These are phyloP conservation scores for Sturnira hondurensis DNA, from an alignment of 2,113 vertebrate genomes.

Conservation along the genomic window DNA sequence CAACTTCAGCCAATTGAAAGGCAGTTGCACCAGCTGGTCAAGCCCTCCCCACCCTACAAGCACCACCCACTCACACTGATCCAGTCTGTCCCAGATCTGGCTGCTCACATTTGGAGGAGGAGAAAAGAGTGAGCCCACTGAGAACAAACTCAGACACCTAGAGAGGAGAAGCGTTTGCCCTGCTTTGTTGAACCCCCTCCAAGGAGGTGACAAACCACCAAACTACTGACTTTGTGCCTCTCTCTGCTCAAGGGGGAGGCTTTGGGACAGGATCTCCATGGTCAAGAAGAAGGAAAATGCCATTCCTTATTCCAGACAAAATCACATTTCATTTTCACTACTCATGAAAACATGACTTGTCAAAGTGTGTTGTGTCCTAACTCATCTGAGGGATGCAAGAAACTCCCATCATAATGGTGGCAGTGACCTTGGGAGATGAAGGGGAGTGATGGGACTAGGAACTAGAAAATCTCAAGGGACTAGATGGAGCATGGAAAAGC, in stretches of 20 bases:
- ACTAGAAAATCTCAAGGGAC: neutral
- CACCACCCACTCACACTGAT: neutral
- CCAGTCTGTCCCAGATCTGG: slow-evolving; percentile 55
- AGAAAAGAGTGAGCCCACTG: neutral
- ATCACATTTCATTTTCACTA: neutral
- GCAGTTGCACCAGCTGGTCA: slow-evolving; percentile 52
- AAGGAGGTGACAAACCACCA: neutral
- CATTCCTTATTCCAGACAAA: neutral
- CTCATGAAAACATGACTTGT: neutral
- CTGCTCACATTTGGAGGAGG: neutral
- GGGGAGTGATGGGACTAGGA: neutral
- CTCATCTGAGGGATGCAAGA: neutral
- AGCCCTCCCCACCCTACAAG: neutral
- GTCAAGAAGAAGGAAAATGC: neutral
- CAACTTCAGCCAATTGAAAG: neutral
- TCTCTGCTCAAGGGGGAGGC: neutral
- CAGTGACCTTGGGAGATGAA: neutral
- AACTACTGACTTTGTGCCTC: neutral
- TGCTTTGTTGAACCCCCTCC: accelerated
- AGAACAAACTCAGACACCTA: neutral
- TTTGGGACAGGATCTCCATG: neutral
- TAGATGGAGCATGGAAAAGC: accelerated
- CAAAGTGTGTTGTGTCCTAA: neutral
- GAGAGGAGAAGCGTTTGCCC: neutral
- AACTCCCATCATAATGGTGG: accelerated